phyloP scores from a whole-genome alignment of 2,113 vertebrate genomes.

The Hydrochoerus hydrochaeris region DNA sequence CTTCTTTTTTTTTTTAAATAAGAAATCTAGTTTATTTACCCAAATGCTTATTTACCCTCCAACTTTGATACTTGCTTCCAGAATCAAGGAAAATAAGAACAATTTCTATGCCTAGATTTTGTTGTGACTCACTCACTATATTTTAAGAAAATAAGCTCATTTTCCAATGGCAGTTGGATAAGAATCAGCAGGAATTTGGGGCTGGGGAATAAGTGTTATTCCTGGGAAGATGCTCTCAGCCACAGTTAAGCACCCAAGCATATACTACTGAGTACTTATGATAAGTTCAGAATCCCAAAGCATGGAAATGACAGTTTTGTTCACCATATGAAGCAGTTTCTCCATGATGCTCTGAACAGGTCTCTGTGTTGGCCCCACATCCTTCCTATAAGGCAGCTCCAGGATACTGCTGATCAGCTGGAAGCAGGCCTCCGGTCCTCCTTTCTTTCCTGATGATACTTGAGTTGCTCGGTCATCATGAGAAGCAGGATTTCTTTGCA shows the following conservation, averaged over 20 bases:
- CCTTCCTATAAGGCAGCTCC: conserved; percentile 96
- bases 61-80: not conserved
- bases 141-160: not conserved
- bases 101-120: not conserved
- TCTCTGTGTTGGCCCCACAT: conserved; percentile 96
- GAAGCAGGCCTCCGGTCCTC: conserved; percentile 96
- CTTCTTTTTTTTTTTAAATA: not conserved
- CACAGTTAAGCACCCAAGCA: rapidly evolving
- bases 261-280: conserved; percentile 87
- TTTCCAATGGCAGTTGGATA: not conserved
- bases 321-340: conserved; percentile 96
- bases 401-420: conserved; percentile 96
- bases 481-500: conserved; percentile 97
- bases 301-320: conserved; percentile 98
- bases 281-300: conserved; percentile 95
- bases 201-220: not conserved
- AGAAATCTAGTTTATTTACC: not conserved
- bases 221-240: rapidly evolving
- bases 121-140: rapidly evolving
- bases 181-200: not conserved
- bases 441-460: conserved; percentile 96
- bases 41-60: not conserved
- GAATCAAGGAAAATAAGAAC: not conserved
- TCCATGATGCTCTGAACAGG: conserved; percentile 98
- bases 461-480: conserved; percentile 98